Conservation (phyloP, 2,113 vertebrate species). For the Neofelis nebulosa region DNA sequence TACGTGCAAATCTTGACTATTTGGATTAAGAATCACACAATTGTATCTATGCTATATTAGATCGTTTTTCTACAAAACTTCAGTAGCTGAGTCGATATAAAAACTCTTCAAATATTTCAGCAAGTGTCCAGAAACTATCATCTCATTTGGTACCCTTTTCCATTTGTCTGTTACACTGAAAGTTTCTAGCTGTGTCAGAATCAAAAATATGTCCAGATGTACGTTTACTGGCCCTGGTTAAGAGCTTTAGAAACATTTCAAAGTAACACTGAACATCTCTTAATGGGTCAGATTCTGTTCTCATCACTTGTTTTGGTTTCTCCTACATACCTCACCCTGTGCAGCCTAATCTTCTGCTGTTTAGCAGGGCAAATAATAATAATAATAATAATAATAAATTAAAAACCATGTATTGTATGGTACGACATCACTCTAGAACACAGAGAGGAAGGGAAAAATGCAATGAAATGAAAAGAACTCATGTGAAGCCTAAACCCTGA, state of each 20-base stretch:
- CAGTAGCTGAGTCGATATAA: not conserved
- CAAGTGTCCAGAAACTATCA: not conserved
- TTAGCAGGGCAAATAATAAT: not conserved
- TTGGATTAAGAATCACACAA: slow-evolving; percentile 56
- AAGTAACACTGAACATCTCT: not conserved
- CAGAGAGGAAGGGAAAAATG: not conserved
- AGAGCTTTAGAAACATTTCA: slow-evolving; percentile 2
- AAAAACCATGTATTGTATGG: not conserved
- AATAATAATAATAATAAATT: not conserved
- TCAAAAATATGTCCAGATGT: not conserved
- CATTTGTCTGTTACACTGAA: not conserved
- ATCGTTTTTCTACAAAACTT: slow-evolving; percentile 44
- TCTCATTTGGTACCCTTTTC: not conserved
- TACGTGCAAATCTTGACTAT: slow-evolving; percentile 5
- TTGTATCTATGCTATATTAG: slow-evolving; percentile 16
- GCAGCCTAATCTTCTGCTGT: not conserved
- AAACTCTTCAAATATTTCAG: not conserved
- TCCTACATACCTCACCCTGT: not conserved
- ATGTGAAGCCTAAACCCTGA: not conserved
- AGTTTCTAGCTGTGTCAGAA: not conserved
- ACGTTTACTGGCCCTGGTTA: not conserved
- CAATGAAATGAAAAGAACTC: not conserved
- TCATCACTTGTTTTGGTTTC: too few relatives aligned
- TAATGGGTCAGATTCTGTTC: too few relatives aligned
- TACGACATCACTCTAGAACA: not conserved